A percentile compares a stretch with the other conserved stretches of the same genome.
Evolutionary conservation across 2,888 invertebrate species (phyloP).

Genomic region (Eledona agricola): DNA sequence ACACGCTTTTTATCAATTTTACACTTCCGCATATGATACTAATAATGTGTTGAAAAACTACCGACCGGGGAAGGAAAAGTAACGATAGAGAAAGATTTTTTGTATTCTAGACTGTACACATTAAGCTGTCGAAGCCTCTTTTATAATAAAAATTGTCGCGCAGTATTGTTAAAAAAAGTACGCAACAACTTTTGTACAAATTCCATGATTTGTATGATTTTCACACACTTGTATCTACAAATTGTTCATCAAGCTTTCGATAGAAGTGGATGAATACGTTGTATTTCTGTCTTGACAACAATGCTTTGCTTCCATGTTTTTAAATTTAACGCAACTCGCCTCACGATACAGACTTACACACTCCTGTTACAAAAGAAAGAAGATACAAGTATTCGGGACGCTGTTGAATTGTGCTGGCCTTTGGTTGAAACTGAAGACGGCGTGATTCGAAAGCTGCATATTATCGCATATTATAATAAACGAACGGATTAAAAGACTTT

Average conservation of each 20-base stretch:
- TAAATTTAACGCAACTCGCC: slow-evolving; percentile 55
- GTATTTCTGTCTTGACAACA: slow-evolving; percentile 49
- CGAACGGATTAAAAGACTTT: slow-evolving; percentile 60
- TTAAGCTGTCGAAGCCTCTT: slow-evolving; percentile 51
- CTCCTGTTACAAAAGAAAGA: slow-evolving; percentile 55
- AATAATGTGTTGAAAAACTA: slow-evolving; percentile 38
- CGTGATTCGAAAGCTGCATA: slow-evolving; percentile 50
- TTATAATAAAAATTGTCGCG: slow-evolving; percentile 39
- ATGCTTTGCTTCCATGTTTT: slow-evolving; percentile 56
- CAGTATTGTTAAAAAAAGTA: slow-evolving; percentile 42
- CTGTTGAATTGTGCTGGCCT: slow-evolving; percentile 37
- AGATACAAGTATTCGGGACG: slow-evolving; percentile 51
- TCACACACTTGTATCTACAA: slow-evolving; percentile 49
- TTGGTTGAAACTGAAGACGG: slow-evolving; percentile 36
- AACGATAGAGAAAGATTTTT: slow-evolving; percentile 35
- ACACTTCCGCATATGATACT: slow-evolving; percentile 38
- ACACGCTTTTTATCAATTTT: slow-evolving; percentile 49
- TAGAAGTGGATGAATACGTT: slow-evolving; percentile 46
- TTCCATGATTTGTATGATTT: slow-evolving; percentile 37
- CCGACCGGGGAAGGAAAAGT: slow-evolving; percentile 38
- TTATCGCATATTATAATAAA: slow-evolving; percentile 52
- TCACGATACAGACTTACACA: slow-evolving; percentile 46
- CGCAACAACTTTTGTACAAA: slow-evolving; percentile 45
- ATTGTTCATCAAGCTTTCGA: slow-evolving; percentile 42
- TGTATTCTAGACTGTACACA: slow-evolving; percentile 54